Conservation (phyloP, 2,113 vertebrate species). For the Saguinus imperator region DNA sequence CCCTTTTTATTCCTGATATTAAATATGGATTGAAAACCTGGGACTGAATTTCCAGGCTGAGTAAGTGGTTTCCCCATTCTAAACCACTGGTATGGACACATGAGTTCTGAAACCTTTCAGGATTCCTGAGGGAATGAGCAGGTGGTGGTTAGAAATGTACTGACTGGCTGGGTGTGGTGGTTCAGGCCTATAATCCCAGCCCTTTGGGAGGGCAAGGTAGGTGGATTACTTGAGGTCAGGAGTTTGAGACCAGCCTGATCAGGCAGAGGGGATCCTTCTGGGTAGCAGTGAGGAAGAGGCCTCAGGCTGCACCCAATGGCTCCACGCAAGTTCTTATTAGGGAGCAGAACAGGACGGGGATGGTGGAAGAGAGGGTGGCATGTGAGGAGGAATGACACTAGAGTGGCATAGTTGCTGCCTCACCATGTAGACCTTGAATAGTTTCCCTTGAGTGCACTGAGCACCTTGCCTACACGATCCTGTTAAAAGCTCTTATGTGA, state of each 20-base stretch:
- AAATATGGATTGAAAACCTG: background rate
- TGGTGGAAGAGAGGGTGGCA: fast-evolving
- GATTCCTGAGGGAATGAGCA: background rate
- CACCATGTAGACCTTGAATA: background rate
- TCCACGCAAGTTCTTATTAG: background rate
- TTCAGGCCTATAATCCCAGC: no score
- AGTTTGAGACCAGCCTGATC: no score
- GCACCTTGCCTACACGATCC: background rate
- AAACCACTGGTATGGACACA: background rate
- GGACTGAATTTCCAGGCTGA: background rate
- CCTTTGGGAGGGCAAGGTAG: no score
- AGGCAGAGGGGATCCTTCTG: background rate
- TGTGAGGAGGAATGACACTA: no score
- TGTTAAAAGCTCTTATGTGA: fast-evolving
- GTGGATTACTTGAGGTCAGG: no score
- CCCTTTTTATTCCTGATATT: background rate
- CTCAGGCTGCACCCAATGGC: background rate
- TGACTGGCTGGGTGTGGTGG: no score
- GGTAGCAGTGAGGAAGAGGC: fast-evolving
- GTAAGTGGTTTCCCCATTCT: background rate
- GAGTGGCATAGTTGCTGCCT: fast-evolving
- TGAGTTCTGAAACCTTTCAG: background rate
- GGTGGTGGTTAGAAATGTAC: background rate
- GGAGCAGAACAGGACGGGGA: background rate
- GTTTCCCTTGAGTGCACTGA: background rate